Evolutionary conservation across 2,888 invertebrate genomes (phyloP).

Genomic region (Habrosyne pyritoides): DNA sequence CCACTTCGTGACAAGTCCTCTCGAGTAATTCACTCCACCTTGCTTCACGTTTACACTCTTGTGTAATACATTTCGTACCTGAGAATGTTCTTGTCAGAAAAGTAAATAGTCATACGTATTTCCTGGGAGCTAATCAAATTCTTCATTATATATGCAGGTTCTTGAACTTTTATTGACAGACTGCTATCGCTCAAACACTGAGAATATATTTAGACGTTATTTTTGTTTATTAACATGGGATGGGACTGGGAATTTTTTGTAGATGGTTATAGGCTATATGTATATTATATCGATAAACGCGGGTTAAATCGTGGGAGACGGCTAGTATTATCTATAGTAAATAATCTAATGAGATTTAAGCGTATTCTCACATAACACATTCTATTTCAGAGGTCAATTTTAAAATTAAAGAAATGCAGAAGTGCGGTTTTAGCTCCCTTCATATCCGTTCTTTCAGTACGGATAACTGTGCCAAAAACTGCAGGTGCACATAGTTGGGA

Average conservation of each 20-base stretch:
- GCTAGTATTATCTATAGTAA: too few relatives aligned
- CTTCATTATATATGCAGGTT: neutral
- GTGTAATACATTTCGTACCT: conserved; percentile 2
- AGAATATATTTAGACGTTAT: neutral
- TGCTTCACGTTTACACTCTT: conserved; percentile 26
- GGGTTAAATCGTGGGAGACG: too few relatives aligned
- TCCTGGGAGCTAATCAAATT: conserved; percentile 10
- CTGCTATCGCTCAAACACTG: neutral
- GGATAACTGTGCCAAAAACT: conserved; percentile 44
- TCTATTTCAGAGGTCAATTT: neutral
- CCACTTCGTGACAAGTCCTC: conserved; percentile 70
- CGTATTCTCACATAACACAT: neutral
- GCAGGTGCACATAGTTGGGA: conserved; percentile 46
- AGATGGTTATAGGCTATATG: too few relatives aligned
- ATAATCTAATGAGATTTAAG: neutral
- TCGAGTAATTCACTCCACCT: conserved; percentile 27
- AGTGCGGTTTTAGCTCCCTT: conserved; percentile 14
- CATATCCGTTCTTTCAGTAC: conserved; percentile 36
- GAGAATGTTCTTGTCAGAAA: conserved; percentile 1
- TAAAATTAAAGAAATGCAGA: neutral
- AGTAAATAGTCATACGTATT: neutral
- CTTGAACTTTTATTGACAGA: neutral
- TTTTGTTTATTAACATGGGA: too few relatives aligned
- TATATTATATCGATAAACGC: too few relatives aligned
- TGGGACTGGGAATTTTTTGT: too few relatives aligned